Evolutionary conservation across 2,888 invertebrate genomes (phyloP), one percentile per base, ranked within the genome.

Genomic region (Amitus sp.): DNA sequence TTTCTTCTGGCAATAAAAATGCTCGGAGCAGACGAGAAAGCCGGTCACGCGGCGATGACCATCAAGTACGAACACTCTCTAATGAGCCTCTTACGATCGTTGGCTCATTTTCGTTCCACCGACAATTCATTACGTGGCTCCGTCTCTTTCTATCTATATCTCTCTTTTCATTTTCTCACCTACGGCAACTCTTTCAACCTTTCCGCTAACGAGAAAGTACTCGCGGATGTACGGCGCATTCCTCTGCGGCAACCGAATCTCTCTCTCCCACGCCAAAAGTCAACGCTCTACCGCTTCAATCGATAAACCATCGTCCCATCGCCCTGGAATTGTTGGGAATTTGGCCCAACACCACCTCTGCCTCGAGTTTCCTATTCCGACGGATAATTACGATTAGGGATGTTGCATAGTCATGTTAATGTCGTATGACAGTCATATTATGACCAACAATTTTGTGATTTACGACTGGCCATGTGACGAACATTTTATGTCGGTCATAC

Each of bases 1-100:
- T 77, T 78, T 77, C 75, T 74, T 76, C 68, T 66, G 75, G 71
- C 67, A 73, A 9, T 75, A 75, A 78, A 76, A 76, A 77, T 73
- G 76, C 67, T 70, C 70, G 72, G 68, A 73, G 73, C 73, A 74
- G 70, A 75, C 77, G 80, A 76, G 82, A 81, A 82, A 82, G 82
- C 80, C 80, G 81, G 80, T 82, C 82, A 81, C 78, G 80, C 76
- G 70, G 73, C 69, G 76, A 66, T 78, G 79, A 73, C 78, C 78
- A 82, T 81, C 79, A 77, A 80, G 81, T 81, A 78, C 81, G 77
- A 76, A 76, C 76, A 75, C 80, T 82, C 81, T 81, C 80, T 82
- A 80, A 81, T 75, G 79, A 80, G 78, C 66, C 74, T 73, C 77
- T 77, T 76, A 77, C 73, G 68, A 74, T 69, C 70, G 66, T 75